Evolutionary conservation across 2,797 vertebrate species (phyloP).

Genomic region (Alca torda): DNA sequence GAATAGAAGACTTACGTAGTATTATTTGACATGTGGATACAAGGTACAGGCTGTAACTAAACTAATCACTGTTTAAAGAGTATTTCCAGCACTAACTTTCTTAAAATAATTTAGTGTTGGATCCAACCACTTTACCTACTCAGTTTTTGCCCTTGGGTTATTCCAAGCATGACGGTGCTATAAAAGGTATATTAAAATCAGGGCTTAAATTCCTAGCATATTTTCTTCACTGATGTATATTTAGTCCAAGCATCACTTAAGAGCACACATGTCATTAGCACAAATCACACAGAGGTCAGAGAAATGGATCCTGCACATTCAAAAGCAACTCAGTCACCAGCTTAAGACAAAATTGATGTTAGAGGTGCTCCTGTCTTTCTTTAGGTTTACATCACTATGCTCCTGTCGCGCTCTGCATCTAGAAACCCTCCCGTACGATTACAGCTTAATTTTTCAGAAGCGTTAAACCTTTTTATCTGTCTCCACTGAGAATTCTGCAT

Average conservation of each 20-base stretch:
- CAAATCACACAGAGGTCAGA: neutral
- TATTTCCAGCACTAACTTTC: slow-evolving; percentile 15
- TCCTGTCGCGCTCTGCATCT: neutral
- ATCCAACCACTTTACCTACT: neutral
- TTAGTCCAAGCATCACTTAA: neutral
- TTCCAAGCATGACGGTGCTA: neutral
- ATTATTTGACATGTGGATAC: neutral
- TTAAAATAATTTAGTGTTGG: slow-evolving; percentile 11
- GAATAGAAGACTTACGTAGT: neutral
- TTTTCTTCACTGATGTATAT: neutral
- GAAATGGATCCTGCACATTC: neutral
- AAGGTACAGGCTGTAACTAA: slow-evolving; percentile 34
- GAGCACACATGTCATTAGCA: neutral
- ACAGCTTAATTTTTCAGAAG: neutral
- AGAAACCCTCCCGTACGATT: neutral
- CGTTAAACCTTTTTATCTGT: neutral
- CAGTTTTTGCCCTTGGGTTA: neutral
- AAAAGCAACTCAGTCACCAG: neutral
- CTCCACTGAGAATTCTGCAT: neutral
- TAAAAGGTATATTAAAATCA: neutral
- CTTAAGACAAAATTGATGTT: rapidly evolving
- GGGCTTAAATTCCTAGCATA: neutral
- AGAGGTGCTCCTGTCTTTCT: neutral
- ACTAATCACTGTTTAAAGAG: neutral
- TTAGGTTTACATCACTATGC: neutral